These are phyloP conservation scores for Hydrophis major DNA, from an alignment of 2,797 vertebrate genomes.

Conservation along the genomic window DNA sequence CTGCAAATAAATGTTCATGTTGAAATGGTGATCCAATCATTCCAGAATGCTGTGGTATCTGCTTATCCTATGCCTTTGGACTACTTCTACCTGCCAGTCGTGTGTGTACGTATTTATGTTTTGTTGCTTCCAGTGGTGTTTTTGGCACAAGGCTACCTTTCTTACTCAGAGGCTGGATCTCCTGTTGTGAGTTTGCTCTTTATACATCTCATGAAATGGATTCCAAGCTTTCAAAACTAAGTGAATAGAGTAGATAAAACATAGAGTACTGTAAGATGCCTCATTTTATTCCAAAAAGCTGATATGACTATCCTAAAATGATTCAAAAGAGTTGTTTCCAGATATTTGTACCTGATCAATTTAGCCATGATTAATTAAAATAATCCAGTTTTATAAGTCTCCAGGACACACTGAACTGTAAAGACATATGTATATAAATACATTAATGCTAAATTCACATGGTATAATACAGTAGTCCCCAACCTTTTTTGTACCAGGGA, in stretches of 20 bases:
- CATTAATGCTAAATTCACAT: not conserved
- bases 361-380: not conserved
- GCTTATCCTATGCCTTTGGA: not conserved
- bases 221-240: not conserved
- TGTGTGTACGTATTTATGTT: not conserved
- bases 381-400: not conserved
- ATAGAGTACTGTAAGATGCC: not conserved
- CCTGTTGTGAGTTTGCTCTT: not conserved
- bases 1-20: not conserved
- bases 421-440: not conserved
- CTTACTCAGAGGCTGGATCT: not conserved
- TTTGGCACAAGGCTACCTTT: not conserved
- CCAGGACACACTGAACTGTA: not conserved
- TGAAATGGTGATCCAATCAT: too few relatives aligned
- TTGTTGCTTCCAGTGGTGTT: not conserved
- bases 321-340: not conserved
- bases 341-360: not conserved
- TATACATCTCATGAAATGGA: not conserved
- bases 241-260: not conserved
- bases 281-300: not conserved
- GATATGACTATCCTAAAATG: not conserved
- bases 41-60: not conserved
- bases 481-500: too few relatives aligned
- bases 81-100: not conserved
- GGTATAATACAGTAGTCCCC: not conserved